Evolutionary conservation across 2,113 vertebrate genomes (phyloP).

Genomic region (Procapra przewalskii): DNA sequence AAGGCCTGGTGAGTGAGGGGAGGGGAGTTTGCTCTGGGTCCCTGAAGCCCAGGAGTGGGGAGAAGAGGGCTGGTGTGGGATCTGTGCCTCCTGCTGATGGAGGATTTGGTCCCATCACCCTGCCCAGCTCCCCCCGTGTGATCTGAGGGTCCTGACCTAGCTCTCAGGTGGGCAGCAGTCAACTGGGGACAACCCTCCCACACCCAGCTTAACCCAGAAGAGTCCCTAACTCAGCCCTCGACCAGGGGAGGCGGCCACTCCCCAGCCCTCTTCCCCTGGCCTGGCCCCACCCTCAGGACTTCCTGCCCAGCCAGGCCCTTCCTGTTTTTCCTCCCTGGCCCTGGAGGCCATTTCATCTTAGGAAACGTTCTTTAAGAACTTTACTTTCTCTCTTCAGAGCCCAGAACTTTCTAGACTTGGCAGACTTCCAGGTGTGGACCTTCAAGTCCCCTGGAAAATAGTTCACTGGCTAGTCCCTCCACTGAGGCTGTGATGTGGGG

Average conservation of each 20-base stretch:
- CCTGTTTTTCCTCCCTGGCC: conserved; percentile 6
- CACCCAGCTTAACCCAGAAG: background rate
- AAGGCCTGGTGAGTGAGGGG: background rate
- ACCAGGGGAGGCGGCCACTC: background rate
- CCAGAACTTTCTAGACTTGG: background rate
- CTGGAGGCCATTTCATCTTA: background rate
- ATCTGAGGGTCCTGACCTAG: background rate
- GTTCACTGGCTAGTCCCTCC: background rate
- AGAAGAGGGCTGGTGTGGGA: background rate
- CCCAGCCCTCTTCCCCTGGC: background rate
- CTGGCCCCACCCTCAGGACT: background rate
- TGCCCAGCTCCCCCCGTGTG: fast-evolving
- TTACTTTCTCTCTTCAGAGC: background rate
- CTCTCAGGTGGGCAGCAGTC: background rate
- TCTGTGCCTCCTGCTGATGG: background rate
- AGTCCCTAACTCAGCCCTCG: background rate
- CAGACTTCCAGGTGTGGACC: background rate
- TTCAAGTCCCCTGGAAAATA: background rate
- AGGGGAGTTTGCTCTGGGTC: background rate
- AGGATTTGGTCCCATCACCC: background rate
- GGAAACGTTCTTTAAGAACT: background rate
- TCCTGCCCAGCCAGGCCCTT: conserved; percentile 37
- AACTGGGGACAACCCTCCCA: background rate
- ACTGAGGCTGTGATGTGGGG: background rate
- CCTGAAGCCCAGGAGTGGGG: background rate